phyloP scores from a whole-genome alignment of 2,113 vertebrate genomes.

The Amazona vittata region DNA sequence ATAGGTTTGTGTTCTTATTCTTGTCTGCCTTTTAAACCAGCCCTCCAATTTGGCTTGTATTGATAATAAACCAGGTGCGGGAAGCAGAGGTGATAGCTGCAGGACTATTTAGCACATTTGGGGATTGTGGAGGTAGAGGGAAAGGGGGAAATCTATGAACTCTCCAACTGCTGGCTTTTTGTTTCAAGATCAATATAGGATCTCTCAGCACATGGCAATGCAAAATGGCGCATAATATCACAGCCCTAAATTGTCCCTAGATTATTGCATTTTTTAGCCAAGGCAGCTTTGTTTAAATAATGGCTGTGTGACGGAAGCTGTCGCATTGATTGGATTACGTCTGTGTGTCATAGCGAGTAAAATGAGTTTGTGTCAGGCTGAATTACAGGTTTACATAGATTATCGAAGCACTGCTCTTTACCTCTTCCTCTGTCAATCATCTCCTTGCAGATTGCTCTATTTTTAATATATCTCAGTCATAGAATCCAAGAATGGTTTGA shows the following conservation, averaged over 20 bases:
- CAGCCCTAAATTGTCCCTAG: slow-evolving; percentile 53
- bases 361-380: slow-evolving; percentile 63
- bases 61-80: not conserved
- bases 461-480: not conserved
- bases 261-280: slow-evolving; percentile 54
- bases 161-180: slow-evolving; percentile 22
- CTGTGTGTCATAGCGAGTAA: slow-evolving; percentile 25
- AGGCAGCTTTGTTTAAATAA: slow-evolving; percentile 57
- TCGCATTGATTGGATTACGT: slow-evolving; percentile 62
- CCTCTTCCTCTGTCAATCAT: slow-evolving; percentile 59
- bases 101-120: not conserved
- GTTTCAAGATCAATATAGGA: slow-evolving; percentile 56
- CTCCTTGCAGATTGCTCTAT: slow-evolving; percentile 11
- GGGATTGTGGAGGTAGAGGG: not conserved
- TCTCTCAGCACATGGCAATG: slow-evolving; percentile 45
- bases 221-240: slow-evolving; percentile 51
- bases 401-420: slow-evolving; percentile 57
- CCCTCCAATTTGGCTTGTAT: not conserved
- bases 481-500: not conserved
- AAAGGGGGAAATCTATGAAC: slow-evolving; percentile 33
- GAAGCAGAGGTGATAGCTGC: not conserved
- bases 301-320: slow-evolving; percentile 31
- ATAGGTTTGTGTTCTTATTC: not conserved
- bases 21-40: not conserved
- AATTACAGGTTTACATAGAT: slow-evolving; percentile 60